Evolutionary conservation across 2,113 vertebrate species (phyloP).

Genomic region (Acrocephalus arundinaceus): DNA sequence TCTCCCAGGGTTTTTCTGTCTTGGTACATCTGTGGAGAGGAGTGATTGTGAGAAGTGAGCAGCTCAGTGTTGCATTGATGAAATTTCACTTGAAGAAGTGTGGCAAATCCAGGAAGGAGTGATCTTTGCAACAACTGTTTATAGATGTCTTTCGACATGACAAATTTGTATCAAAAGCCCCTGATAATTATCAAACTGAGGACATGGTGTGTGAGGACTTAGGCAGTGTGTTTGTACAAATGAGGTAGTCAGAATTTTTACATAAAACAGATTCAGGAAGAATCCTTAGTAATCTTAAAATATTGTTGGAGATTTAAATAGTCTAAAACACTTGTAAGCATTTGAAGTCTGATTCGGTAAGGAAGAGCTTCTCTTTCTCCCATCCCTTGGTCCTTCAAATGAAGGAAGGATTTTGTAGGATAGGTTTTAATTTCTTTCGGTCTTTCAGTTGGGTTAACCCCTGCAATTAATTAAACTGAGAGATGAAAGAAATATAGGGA

Average conservation of each 20-base stretch:
- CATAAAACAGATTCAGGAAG: fast-evolving
- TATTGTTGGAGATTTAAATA: background rate
- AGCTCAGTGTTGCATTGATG: background rate
- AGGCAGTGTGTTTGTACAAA: background rate
- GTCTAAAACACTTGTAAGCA: background rate
- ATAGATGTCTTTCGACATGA: background rate
- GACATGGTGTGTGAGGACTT: background rate
- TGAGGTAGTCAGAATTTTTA: background rate
- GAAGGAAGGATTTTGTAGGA: background rate
- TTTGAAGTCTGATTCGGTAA: background rate
- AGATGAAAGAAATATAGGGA: background rate
- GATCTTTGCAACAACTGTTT: background rate
- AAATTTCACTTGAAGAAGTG: background rate
- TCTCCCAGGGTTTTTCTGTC: background rate
- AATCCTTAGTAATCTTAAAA: background rate
- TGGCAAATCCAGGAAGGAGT: background rate
- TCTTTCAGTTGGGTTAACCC: background rate
- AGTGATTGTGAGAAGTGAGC: background rate
- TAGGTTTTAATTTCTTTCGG: background rate
- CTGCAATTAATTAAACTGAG: background rate
- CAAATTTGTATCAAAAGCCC: background rate
- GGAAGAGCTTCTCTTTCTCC: background rate
- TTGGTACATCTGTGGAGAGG: background rate
- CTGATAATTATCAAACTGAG: background rate
- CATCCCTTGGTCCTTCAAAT: background rate